Evolutionary conservation across 2,113 vertebrate species (phyloP).

Genomic region (Rhipidura dahli): DNA sequence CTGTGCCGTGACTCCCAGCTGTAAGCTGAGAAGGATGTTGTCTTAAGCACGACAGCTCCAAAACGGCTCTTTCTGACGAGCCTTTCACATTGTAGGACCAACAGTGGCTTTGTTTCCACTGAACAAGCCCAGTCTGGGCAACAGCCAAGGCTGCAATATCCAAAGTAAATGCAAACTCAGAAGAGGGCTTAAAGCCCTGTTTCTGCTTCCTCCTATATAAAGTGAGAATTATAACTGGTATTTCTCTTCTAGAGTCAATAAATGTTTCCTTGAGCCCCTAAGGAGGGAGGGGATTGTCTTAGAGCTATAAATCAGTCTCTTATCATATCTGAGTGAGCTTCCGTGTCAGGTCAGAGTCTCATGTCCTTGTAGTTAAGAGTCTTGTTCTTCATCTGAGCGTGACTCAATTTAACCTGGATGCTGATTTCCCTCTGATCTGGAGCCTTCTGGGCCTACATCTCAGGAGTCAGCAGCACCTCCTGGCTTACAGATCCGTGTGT

Average conservation of each 20-base stretch:
- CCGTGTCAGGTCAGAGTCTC: background rate
- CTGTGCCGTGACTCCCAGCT: background rate
- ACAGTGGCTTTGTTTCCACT: slow-evolving; percentile 78
- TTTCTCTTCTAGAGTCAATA: background rate
- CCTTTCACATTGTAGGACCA: slow-evolving; percentile 64
- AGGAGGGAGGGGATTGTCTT: background rate
- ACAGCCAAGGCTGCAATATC: slow-evolving; percentile 63
- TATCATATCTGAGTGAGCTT: background rate
- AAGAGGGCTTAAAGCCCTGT: background rate
- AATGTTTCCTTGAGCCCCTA: background rate
- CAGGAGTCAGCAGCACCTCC: background rate
- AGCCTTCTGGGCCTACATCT: background rate
- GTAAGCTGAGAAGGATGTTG: background rate
- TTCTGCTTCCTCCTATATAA: background rate
- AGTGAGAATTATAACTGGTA: background rate
- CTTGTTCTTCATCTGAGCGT: background rate
- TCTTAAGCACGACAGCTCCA: background rate
- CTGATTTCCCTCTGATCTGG: background rate
- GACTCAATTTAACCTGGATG: background rate
- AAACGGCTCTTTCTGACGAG: background rate
- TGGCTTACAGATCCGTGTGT: background rate
- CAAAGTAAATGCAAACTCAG: background rate
- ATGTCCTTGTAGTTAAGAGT: background rate
- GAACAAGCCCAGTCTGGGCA: slow-evolving; percentile 71
- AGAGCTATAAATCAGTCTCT: background rate